Evolutionary conservation across 30 jellyfish, hydroid and myxozoan genomes (phyloP).

Genomic region (Mastigias papua): DNA sequence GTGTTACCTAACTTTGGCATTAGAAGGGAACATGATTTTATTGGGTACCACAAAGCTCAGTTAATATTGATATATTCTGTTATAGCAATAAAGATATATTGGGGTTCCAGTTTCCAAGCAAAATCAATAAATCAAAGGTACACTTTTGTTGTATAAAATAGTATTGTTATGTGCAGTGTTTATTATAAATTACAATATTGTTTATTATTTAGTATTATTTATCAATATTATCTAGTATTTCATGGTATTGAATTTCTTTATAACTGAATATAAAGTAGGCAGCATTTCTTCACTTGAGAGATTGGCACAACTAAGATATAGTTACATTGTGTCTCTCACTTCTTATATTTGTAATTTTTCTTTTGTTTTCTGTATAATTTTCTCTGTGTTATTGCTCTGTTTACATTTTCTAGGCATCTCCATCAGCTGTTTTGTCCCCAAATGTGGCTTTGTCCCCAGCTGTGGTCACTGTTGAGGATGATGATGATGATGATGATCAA

Average conservation of each 20-base stretch:
- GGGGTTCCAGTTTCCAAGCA: neutral
- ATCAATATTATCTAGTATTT: too few species aligned
- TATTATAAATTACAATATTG: neutral
- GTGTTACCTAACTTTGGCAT: too few species aligned
- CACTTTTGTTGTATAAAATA: too few species aligned
- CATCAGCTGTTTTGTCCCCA: neutral
- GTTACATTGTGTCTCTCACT: too few species aligned
- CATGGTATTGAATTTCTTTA: too few species aligned
- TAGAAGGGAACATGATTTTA: too few species aligned
- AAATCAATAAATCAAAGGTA: neutral
- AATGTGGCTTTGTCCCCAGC: neutral
- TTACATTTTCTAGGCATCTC: neutral
- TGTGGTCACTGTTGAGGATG: constrained; percentile 8
- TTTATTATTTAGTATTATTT: too few species aligned
- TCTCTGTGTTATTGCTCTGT: neutral
- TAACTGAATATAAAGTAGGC: too few species aligned
- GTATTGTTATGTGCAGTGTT: neutral
- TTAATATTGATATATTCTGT: neutral
- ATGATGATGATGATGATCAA: constrained; percentile 86
- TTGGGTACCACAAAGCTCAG: too few species aligned
- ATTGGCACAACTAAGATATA: too few species aligned
- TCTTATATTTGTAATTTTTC: too few species aligned
- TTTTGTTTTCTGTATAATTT: neutral
- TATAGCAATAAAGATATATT: constrained; percentile 8
- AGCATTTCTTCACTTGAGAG: too few species aligned